These are phyloP conservation scores for Galago senegalensis DNA, from an alignment of 2,797 vertebrate species.

Conservation along the genomic window DNA sequence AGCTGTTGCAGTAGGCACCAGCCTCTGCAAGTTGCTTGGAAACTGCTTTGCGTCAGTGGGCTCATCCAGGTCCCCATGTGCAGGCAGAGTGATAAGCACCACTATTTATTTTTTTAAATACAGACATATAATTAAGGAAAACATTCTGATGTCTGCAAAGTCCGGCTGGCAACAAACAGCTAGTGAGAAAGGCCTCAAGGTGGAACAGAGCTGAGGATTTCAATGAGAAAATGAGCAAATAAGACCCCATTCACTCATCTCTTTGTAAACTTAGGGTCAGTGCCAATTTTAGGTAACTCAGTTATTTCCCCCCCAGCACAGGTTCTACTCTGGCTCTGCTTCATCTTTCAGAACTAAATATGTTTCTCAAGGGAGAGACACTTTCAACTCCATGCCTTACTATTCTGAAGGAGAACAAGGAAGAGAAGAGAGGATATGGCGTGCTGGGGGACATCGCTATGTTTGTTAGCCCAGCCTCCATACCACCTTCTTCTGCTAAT, in stretches of 20 bases:
- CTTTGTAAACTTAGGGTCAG: constrained; percentile 16
- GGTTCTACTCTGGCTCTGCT: background rate
- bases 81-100: constrained; percentile 86
- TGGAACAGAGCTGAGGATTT: background rate
- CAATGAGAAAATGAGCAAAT: constrained; percentile 11
- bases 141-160: constrained; percentile 71
- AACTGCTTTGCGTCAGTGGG: constrained; percentile 79
- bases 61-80: constrained; percentile 83
- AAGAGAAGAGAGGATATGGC: background rate
- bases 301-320: rapidly evolving
- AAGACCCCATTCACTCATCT: background rate
- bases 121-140: constrained; percentile 82
- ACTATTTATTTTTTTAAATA: constrained; percentile 76
- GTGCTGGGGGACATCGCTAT: too few species aligned
- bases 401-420: background rate
- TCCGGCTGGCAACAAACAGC: background rate
- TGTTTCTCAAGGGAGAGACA: background rate
- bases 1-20: constrained; percentile 71
- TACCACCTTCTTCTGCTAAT: background rate
- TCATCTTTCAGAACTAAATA: background rate
- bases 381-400: background rate
- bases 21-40: constrained; percentile 85
- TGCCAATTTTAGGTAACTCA: background rate
- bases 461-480: background rate
- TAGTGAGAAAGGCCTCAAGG: constrained; percentile 38